Base-by-base conservation (phyloP, 2,888 invertebrate species). In the Plemyria rubiginata region DNA sequence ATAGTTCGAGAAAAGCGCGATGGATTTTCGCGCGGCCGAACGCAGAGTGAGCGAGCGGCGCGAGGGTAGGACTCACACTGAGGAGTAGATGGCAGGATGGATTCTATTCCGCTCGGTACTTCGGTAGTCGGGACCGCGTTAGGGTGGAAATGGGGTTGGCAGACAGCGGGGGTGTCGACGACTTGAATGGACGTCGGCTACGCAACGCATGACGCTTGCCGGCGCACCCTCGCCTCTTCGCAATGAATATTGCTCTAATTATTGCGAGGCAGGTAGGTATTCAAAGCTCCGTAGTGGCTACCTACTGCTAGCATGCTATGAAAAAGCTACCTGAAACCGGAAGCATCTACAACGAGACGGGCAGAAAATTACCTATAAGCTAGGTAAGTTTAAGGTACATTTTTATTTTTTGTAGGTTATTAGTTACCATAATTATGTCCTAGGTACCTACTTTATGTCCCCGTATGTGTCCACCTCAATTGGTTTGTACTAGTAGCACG, bases 1-100 rank as follows among this genome's bases (percentile, higher is more conserved):
- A 65, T 63, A 80, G 81, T 87, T 85, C 78, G 74, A 69, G 72
- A 78, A 78, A 45, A 80, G 86, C 90, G 90, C 86, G 85, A 70
- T 66, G 64, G 72, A 77, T 75, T 76, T 66, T 68, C 72, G 66
- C 54, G 56, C 50, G 62, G 57, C 55, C 51, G 60, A 68, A 62
- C 71, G 71, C 70, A 67, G 71, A 67, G 73, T 85, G 77, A 62
- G 70, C 77, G 70, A 67, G 76, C 74, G 64, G 68, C 60, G 41
- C 75, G 78, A 73, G 76, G 73, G 75, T 71, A 65, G 59, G 71
- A 78, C 81, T 78, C 85, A 85, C 83, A 88, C 89, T 88, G 85
- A 80, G 55, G 60, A 36, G 56, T 49, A 49, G 50, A 60, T 55
- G 66, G 70, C 60, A 55, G 60, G 73, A 78, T 76, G 58, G 65